Base-by-base conservation (phyloP, 2,888 invertebrate genomes). In the Serrognathus titanus region DNA sequence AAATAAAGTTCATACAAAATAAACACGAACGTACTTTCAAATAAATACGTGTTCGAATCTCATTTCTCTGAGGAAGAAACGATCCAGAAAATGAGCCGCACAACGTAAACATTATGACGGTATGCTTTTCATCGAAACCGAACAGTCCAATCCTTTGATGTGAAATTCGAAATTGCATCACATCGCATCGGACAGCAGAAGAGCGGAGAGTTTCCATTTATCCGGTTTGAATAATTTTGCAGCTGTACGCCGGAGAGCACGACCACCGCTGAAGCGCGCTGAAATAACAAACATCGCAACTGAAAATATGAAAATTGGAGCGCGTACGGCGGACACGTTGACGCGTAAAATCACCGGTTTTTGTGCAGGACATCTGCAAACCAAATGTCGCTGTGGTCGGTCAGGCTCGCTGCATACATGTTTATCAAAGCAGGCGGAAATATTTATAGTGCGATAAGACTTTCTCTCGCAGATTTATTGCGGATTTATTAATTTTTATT, bases 281-380 rank as follows among this genome's bases (percentile, higher is more conserved):
- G 47, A 48, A 53, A 16, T n/a, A 53, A 39, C 45, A 12, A 40
- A 48, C 43, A 53, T 38, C 35, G 38, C 47, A 24, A 36, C 48
- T 54, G 55, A 52, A 54, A 54, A 61, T 61, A 43, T 43, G 43
- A 43, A 43, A 31, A 43, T 43, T 43, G 43, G 43, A 16, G 20
- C 13, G 59, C 61, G 58, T 61, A 59, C 57, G 53, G 58, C 54
- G 53, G 60, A 56, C 58, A 60, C 60, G 58, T 55, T 60, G 62
- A 61, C 59, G 63, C 59, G 63, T 62, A 60, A 64, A 63, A 64
- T 60, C 55, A 59, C 51, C 53, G 63, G 57, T 61, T 64, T 63
- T 64, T 62, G 59, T 62, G 56, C 62, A 53, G 55, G 55, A 57
- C 64, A 66, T 66, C 64, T 66, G 66, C 65, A 65, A 66, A 62